These are phyloP conservation scores for Hapalemur alaotrensis DNA, from an alignment of 2,797 vertebrate genomes.

Conservation along the genomic window DNA sequence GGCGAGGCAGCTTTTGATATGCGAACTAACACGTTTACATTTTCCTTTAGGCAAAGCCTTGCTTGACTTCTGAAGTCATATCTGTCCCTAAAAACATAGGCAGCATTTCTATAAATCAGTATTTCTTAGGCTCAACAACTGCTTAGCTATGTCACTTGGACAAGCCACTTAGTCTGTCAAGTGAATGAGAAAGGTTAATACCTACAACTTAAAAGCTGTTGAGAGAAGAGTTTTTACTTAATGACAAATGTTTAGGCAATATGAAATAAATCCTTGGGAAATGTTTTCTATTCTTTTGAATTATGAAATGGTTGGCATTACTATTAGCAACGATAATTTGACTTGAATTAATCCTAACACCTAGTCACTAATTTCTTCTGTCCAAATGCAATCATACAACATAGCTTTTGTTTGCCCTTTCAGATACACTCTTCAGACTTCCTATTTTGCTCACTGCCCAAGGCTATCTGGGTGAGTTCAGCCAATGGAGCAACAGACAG, in stretches of 20 bases:
- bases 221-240: neutral
- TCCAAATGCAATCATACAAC: neutral
- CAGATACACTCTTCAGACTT: neutral
- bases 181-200: neutral
- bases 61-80: no score
- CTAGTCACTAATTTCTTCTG: neutral
- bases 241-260: neutral
- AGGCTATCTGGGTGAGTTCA: neutral
- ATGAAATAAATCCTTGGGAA: neutral
- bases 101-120: no score
- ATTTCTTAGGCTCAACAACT: no score
- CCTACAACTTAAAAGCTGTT: neutral
- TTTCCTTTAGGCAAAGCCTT: no score
- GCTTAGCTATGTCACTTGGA: neutral
- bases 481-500: neutral
- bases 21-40: no score
- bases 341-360: neutral
- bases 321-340: neutral
- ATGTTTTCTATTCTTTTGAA: neutral
- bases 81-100: no score
- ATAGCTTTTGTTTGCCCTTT: neutral
- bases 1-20: no score
- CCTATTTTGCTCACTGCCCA: neutral
- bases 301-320: neutral
- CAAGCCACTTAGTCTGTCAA: neutral